These are phyloP conservation scores for Drosophila atripex DNA, from an alignment of 2,888 invertebrate species.

Conservation along the genomic window DNA sequence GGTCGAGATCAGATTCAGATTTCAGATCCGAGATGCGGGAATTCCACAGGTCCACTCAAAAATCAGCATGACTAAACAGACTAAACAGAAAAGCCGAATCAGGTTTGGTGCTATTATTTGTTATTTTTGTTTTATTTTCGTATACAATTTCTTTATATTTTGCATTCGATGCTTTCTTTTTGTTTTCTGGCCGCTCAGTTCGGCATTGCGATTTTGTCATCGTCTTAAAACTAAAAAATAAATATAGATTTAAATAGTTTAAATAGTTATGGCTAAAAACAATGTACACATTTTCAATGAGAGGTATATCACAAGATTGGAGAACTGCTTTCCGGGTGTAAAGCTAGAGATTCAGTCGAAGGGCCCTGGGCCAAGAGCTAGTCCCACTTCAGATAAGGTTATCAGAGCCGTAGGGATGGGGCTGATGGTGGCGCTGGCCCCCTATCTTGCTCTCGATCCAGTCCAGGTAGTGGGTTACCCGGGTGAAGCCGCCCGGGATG, in stretches of 20 bases:
- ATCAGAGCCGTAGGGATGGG: conserved; percentile 59
- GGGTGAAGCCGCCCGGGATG: conserved; percentile 82
- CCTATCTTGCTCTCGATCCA: conserved; percentile 82
- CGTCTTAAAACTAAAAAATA: conserved; percentile 72
- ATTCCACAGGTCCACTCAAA: conserved; percentile 63
- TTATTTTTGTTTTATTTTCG: conserved; percentile 54
- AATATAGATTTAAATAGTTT: conserved; percentile 63
- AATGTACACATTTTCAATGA: conserved; percentile 54
- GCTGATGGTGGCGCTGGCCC: conserved; percentile 33
- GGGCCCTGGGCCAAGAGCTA: conserved; percentile 14
- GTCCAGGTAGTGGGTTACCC: conserved; percentile 81
- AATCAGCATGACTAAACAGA: conserved; percentile 73
- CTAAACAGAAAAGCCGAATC: conserved; percentile 42
- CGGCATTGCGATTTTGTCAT: conserved; percentile 8
- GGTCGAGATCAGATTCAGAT: conserved; percentile 39
- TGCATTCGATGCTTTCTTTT: conserved; percentile 64
- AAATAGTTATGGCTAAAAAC: conserved; percentile 60
- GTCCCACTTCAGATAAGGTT: conserved; percentile 51
- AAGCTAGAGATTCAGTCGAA: conserved; percentile 68
- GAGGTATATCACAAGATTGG: conserved; percentile 71
- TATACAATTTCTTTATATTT: conserved; percentile 46
- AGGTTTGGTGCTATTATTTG: conserved; percentile 50
- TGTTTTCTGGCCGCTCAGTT: conserved; percentile 29
- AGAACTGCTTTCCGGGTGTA: conserved; percentile 39
- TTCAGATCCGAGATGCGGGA: conserved; percentile 49